phyloP scores from a whole-genome alignment of 1,140 invertebrate species.

The Drosophila eugracilis region DNA sequence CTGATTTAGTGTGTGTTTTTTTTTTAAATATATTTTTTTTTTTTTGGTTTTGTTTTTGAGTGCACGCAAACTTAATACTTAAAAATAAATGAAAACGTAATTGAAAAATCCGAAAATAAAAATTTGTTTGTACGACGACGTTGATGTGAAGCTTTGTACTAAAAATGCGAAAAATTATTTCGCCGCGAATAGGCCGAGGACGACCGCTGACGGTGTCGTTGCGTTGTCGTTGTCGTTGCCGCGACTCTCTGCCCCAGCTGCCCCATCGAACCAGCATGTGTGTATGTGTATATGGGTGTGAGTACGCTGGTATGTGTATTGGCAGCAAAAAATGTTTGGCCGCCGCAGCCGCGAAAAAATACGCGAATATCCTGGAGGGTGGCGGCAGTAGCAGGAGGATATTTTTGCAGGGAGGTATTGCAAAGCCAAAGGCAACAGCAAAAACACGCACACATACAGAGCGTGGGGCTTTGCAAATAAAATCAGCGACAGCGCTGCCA shows the following conservation, averaged over 20 bases:
- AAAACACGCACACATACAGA: slow-evolving; percentile 38
- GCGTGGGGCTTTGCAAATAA: slow-evolving; percentile 73
- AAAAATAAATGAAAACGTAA: slow-evolving; percentile 84
- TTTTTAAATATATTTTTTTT: slow-evolving; percentile 63
- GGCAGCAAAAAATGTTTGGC: slow-evolving; percentile 68
- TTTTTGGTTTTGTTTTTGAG: slow-evolving; percentile 69
- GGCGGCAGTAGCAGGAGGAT: too few relatives aligned
- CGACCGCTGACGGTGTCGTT: slow-evolving; percentile 61
- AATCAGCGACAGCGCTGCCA: slow-evolving; percentile 61
- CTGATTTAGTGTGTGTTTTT: slow-evolving; percentile 58
- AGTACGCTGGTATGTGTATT: slow-evolving; percentile 51
- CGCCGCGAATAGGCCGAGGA: slow-evolving; percentile 84
- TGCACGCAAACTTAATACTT: slow-evolving; percentile 83
- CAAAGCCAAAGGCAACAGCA: slow-evolving; percentile 56
- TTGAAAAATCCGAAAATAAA: slow-evolving; percentile 85
- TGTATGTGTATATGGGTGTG: slow-evolving; percentile 21
- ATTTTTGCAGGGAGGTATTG: slow-evolving; percentile 43
- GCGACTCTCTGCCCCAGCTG: slow-evolving; percentile 40
- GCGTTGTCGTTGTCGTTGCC: slow-evolving; percentile 44
- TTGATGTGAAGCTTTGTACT: slow-evolving; percentile 85
- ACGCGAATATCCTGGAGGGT: slow-evolving; percentile 62
- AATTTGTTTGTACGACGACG: slow-evolving; percentile 85
- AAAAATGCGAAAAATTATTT: slow-evolving; percentile 85
- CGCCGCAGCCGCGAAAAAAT: slow-evolving; percentile 81
- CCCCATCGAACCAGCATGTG: slow-evolving; percentile 23